These are phyloP conservation scores for Eupsilia transversa DNA, from an alignment of 2,888 invertebrate species.

Conservation along the genomic window DNA sequence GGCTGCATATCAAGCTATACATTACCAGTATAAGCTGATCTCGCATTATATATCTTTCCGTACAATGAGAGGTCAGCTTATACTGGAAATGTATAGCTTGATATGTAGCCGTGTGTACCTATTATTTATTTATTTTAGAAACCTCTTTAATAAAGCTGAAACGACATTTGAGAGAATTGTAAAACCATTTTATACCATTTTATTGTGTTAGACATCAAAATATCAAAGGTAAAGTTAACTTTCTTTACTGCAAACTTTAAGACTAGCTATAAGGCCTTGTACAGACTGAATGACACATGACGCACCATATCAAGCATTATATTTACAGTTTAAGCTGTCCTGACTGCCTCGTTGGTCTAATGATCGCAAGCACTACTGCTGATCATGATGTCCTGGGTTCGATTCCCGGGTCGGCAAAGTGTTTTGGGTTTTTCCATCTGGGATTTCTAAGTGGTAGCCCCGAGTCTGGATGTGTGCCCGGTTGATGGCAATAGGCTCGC, in stretches of 20 bases:
- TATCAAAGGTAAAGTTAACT: background rate
- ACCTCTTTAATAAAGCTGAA: background rate
- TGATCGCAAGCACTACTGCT: background rate
- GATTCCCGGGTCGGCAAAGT: too few species aligned
- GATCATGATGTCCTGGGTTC: background rate
- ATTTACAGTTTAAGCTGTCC: background rate
- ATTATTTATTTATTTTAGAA: too few species aligned
- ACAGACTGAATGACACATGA: background rate
- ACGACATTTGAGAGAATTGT: background rate
- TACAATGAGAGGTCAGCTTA: too few species aligned
- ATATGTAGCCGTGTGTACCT: too few species aligned
- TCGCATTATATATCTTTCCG: too few species aligned
- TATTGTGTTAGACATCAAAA: background rate
- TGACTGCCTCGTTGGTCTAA: background rate
- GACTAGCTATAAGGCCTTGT: background rate
- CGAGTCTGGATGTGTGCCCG: background rate
- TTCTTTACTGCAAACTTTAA: conserved; percentile 1
- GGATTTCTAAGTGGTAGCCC: background rate
- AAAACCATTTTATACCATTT: background rate
- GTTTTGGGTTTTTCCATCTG: too few species aligned
- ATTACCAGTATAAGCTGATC: too few species aligned
- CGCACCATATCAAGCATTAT: background rate
- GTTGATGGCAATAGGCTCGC: background rate
- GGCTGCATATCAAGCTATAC: too few species aligned
- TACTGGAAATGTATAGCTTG: too few species aligned